Evolutionary conservation across 2,888 invertebrate species (phyloP).

Genomic region (Meganola albula): DNA sequence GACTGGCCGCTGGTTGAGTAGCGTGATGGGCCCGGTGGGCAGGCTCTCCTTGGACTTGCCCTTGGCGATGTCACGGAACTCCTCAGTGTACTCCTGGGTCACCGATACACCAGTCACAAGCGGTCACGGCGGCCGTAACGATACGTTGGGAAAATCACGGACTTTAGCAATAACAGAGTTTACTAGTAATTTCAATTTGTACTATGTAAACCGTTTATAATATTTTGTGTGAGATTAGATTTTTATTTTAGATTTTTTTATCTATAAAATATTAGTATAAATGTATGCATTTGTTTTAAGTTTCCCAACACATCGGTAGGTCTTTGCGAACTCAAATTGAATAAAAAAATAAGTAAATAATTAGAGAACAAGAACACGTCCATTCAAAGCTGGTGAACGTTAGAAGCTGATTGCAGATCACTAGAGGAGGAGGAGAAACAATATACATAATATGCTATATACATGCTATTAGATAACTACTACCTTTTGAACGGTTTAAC

Average conservation of each 20-base stretch:
- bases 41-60: constrained; percentile 95
- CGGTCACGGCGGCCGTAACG: constrained; percentile 52
- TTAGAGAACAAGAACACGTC: constrained; percentile 48
- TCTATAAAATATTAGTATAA: too few species aligned
- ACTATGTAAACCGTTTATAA: too few species aligned
- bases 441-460: constrained; percentile 20
- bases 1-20: constrained; percentile 96
- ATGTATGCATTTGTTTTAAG: too few species aligned
- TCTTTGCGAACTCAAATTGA: constrained; percentile 59
- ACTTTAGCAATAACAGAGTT: too few species aligned
- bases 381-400: constrained; percentile 64
- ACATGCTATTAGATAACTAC: constrained; percentile 44
- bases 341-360: constrained; percentile 43
- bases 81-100: constrained; percentile 95
- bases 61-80: constrained; percentile 97
- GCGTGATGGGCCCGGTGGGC: constrained; percentile 93
- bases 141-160: constrained; percentile 50
- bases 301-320: constrained; percentile 66
- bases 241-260: too few species aligned
- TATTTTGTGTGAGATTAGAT: too few species aligned
- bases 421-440: constrained; percentile 18
- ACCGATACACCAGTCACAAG: constrained; percentile 64
- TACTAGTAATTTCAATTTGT: too few species aligned
- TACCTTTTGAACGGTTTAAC: too few species aligned
- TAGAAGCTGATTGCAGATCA: constrained; percentile 32